Base-by-base conservation (phyloP, 1,140 invertebrate species). In the Drosophila arizonae region DNA sequence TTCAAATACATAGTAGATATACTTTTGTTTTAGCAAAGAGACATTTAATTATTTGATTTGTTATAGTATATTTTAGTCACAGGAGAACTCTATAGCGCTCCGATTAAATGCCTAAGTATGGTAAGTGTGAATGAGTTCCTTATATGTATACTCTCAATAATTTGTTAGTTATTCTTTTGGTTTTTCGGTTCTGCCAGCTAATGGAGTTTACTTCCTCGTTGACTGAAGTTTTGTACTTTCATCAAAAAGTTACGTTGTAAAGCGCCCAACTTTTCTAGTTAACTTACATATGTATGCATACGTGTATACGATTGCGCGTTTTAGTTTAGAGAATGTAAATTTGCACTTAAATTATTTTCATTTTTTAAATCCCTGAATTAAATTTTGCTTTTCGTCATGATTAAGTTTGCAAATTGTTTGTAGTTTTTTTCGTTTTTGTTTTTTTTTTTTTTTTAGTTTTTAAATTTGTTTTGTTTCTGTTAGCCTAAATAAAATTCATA, bases 401-500 rank as follows among this genome's bases (percentile, higher is more conserved):
- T 79, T 72, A 39, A 39, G 36, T 39, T 39, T 39, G 10, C 11
- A 39, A 11, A 24, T 11, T 39, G 11, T 11, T 39, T 39, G 11
- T 39, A 3, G 33, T 57, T 69, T 58, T 24, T 17, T 80, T 6
- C 1, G 5, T 33, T 33, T 24, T 24, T 24, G 21, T 24, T 24
- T 24, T 36, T 39, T 3, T 39, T 39, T 39, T 39, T 39, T 11
- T 39, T 39, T 39, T 39, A 3, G 33, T 61, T 69, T 58, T 17
- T 80, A 77, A 58, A 73, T 69, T 84, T 70, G 64, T 87, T 87
- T 65, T 39, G 66, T 79, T 77, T 73, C 68, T 75, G 76, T 80
- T 89, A 88, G 77, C 84, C 85, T 88, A 88, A 84, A 89, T 87
- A 87, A 88, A 80, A 88, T 88, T 72, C 84, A 88, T 88, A 84